Evolutionary conservation across 64 coral and sea anemone species (phyloP).

Genomic region (Anthopleura sola): DNA sequence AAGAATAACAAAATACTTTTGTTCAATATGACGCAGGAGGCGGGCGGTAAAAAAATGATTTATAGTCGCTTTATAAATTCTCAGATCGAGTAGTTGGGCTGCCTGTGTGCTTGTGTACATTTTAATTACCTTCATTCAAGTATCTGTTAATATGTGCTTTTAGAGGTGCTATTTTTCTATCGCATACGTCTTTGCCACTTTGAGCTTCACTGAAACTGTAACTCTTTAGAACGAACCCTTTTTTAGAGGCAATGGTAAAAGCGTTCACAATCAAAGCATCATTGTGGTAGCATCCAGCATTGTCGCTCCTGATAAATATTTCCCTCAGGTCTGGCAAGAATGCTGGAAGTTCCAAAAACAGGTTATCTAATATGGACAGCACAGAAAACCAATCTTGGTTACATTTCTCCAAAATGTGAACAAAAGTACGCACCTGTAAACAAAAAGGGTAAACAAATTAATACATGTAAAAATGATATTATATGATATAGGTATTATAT

Average conservation of each 20-base stretch:
- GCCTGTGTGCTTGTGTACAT: too few species aligned
- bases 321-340: slow-evolving; percentile 18
- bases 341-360: not conserved
- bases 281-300: slow-evolving; percentile 34
- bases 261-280: slow-evolving; percentile 12
- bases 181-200: slow-evolving; percentile 40
- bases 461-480: too few species aligned
- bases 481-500: too few species aligned
- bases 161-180: slow-evolving; percentile 1
- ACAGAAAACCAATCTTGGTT: slow-evolving; percentile 38
- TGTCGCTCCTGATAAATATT: slow-evolving; percentile 21
- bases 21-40: too few species aligned
- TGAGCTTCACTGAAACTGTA: slow-evolving; percentile 48
- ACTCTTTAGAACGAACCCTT: not conserved
- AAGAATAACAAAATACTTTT: too few species aligned
- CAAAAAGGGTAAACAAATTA: not conserved
- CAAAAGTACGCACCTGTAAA: slow-evolving; percentile 13
- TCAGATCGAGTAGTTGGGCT: too few species aligned
- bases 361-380: not conserved
- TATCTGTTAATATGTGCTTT: slow-evolving; percentile 30
- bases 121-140: slow-evolving; percentile 43
- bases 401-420: slow-evolving; percentile 24
- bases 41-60: too few species aligned
- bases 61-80: too few species aligned
- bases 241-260: not conserved